phyloP scores from a whole-genome alignment of 2,888 invertebrate species.

The Cepaea hortensis region DNA sequence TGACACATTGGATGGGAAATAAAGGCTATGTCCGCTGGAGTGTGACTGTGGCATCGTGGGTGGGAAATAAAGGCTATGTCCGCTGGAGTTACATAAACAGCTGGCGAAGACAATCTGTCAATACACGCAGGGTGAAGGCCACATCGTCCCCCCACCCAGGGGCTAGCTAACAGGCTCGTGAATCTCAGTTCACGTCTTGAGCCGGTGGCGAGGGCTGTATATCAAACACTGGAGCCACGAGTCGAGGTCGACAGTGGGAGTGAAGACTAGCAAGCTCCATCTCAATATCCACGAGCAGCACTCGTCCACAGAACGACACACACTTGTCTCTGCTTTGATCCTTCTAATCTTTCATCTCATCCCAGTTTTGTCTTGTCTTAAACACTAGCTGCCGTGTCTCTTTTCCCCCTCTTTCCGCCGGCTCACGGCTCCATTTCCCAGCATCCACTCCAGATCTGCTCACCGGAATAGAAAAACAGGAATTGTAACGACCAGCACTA shows the following conservation, averaged over 20 bases:
- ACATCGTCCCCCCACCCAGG: no score
- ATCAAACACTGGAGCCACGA: slow-evolving; percentile 22
- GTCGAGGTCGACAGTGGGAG: slow-evolving; percentile 3
- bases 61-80: no score
- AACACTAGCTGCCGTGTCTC: not conserved
- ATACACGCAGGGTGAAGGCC: no score
- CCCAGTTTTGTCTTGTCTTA: slow-evolving; percentile 2
- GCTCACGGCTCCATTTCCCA: not conserved
- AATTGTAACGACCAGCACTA: not conserved
- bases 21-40: no score
- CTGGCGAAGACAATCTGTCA: no score
- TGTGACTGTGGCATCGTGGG: no score
- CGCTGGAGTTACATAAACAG: no score
- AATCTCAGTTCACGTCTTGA: not conserved
- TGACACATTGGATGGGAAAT: no score
- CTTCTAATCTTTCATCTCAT: not conserved
- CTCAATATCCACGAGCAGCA: slow-evolving; percentile 10
- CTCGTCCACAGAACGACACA: not conserved
- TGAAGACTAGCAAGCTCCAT: not conserved
- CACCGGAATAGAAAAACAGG: not conserved
- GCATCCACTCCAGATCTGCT: not conserved
- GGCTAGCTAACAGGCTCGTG: no score
- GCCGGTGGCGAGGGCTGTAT: slow-evolving; percentile 10
- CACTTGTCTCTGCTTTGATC: slow-evolving; percentile 12
- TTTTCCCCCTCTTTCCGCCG: not conserved